Percentiles rank a stretch among this genome's conserved stretches.
Evolutionary conservation across 30 jellyfish, hydroid and myxozoan genomes (phyloP).

Genomic region (Pelagia noctiluca): DNA sequence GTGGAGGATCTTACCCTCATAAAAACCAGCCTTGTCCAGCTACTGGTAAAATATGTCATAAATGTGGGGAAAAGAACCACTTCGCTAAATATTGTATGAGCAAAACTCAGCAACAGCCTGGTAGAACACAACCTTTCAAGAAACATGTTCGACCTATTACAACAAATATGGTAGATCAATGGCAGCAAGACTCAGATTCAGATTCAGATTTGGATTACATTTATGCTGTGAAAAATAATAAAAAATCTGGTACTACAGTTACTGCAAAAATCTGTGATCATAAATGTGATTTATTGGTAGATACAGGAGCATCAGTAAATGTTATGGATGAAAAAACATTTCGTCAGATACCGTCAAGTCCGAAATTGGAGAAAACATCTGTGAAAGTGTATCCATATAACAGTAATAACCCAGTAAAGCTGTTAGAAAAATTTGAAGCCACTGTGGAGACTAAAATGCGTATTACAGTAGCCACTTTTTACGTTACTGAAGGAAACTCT

Average conservation of each 20-base stretch:
- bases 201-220: neutral
- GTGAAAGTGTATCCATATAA: conserved; percentile 11
- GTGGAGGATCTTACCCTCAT: conserved; percentile 21
- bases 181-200: neutral
- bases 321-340: conserved; percentile 2
- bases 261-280: neutral
- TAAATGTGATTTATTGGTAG: neutral
- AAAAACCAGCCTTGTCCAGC: conserved; percentile 13
- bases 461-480: conserved; percentile 6
- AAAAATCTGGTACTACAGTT: neutral
- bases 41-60: neutral
- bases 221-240: neutral
- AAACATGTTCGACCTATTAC: conserved; percentile 1
- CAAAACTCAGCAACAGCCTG: neutral
- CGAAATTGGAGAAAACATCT: neutral
- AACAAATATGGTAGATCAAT: neutral
- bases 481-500: conserved; percentile 4
- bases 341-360: neutral
- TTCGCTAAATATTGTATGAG: neutral
- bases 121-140: neutral
- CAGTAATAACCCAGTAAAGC: neutral
- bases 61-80: conserved; percentile 4
- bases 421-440: neutral
- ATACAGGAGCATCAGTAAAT: conserved; percentile 12
- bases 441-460: conserved; percentile 1